Conservation (phyloP, 1,140 invertebrate genomes). For the Halictus rubicundus region DNA sequence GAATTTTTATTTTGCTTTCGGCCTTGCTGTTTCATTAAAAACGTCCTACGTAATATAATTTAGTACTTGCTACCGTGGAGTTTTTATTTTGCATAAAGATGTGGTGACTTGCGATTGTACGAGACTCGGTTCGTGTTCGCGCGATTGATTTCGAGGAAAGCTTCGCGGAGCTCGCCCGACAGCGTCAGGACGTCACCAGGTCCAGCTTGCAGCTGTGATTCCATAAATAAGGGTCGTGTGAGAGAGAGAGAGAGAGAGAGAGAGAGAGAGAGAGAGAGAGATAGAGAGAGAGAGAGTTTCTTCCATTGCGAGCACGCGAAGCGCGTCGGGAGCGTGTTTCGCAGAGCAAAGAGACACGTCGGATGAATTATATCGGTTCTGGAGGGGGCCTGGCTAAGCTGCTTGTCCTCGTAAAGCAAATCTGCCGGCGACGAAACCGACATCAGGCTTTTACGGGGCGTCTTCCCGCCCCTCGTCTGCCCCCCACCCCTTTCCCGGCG, state of each 20-base stretch:
- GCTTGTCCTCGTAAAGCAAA: slow-evolving; percentile 63
- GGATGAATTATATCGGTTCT: slow-evolving; percentile 74
- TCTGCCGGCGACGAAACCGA: slow-evolving; percentile 41
- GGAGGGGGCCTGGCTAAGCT: slow-evolving; percentile 66
- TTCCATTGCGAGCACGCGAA: slow-evolving; percentile 35
- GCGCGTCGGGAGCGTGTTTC: slow-evolving; percentile 44
- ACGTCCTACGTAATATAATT: too few relatives aligned
- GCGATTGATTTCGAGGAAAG: neutral
- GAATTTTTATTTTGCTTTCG: too few relatives aligned
- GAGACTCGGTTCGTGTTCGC: too few relatives aligned
- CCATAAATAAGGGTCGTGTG: slow-evolving; percentile 76
- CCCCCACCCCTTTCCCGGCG: slow-evolving; percentile 20
- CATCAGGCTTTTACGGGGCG: slow-evolving; percentile 46
- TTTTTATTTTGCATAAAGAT: too few relatives aligned
- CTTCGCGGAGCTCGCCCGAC: neutral
- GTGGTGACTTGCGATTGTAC: too few relatives aligned
- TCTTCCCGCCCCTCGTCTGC: neutral
- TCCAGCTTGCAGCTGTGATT: slow-evolving; percentile 69
- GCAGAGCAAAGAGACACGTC: slow-evolving; percentile 53
- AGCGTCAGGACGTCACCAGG: slow-evolving; percentile 64
- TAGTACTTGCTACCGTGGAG: too few relatives aligned
- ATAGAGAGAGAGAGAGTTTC: slow-evolving; percentile 43
- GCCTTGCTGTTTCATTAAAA: too few relatives aligned
- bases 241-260: too few relatives aligned
- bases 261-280: too few relatives aligned